phyloP scores from a whole-genome alignment of 2,888 invertebrate species.

The Drosophila tripunctata region DNA sequence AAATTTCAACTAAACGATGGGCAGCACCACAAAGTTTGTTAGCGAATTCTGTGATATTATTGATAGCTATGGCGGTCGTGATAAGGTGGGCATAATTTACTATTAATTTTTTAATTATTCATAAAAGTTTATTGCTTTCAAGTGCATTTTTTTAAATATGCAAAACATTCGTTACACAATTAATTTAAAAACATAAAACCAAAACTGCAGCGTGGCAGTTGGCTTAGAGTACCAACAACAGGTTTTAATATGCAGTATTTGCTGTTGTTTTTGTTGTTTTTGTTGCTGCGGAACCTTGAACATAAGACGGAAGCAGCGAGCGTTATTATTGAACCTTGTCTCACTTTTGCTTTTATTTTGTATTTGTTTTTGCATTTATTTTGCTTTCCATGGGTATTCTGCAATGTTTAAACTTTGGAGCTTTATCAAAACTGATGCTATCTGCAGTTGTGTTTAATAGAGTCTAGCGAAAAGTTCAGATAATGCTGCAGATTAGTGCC shows the following conservation, averaged over 20 bases:
- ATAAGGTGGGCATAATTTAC: slow-evolving; percentile 88
- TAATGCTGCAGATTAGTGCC: slow-evolving; percentile 47
- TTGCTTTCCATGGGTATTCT: slow-evolving; percentile 13
- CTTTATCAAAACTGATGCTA: slow-evolving; percentile 49
- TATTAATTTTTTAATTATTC: not conserved
- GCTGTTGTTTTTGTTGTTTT: slow-evolving; percentile 9
- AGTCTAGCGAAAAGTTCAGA: slow-evolving; percentile 35
- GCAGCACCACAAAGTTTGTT: slow-evolving; percentile 74
- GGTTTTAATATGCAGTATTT: slow-evolving; percentile 38
- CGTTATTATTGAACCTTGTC: slow-evolving; percentile 55
- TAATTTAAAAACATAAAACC: slow-evolving; percentile 10
- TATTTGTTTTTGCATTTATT: slow-evolving; percentile 1
- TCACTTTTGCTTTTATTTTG: slow-evolving; percentile 29
- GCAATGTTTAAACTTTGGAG: slow-evolving; percentile 32
- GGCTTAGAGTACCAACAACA: slow-evolving; percentile 25
- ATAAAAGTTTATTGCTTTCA: not conserved
- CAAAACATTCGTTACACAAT: not conserved
- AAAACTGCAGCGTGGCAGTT: slow-evolving; percentile 53
- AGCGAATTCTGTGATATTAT: slow-evolving; percentile 89
- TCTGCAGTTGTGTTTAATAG: slow-evolving; percentile 11
- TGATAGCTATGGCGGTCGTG: slow-evolving; percentile 93
- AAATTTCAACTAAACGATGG: slow-evolving; percentile 49
- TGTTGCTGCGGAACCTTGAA: slow-evolving; percentile 17
- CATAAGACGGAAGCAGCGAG: slow-evolving; percentile 37
- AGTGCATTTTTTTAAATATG: not conserved